A percentile compares a stretch with the other conserved stretches of the same genome.
Conservation (phyloP, 2,113 vertebrate species). For the Grammatotria lemairii region DNA sequence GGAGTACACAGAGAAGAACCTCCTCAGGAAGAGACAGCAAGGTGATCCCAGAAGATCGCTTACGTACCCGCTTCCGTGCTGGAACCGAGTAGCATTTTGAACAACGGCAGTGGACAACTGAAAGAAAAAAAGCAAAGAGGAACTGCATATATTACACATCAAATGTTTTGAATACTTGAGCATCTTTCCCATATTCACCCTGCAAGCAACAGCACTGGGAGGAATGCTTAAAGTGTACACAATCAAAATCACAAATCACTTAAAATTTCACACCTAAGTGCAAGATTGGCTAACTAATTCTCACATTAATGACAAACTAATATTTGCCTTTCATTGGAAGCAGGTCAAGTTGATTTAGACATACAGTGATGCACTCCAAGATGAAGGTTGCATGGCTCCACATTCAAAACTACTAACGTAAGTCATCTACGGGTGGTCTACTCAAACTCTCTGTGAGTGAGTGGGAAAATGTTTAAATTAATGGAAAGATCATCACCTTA, state of each 20-base stretch:
- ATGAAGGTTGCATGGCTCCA: not conserved
- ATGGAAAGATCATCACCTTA: rapidly evolving
- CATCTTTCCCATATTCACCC: not conserved
- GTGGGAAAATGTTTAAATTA: not conserved
- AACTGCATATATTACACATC: not conserved
- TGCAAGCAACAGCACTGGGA: not conserved
- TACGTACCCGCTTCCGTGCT: slow-evolving; percentile 77
- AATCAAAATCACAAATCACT: not conserved
- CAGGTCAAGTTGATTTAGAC: not conserved
- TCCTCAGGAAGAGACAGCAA: slow-evolving; percentile 88
- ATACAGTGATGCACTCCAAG: not conserved
- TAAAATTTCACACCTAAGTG: slow-evolving; percentile 16
- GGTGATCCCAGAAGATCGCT: slow-evolving; percentile 73
- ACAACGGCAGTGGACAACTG: slow-evolving; percentile 87
- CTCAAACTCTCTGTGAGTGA: not conserved
- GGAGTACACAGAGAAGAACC: slow-evolving; percentile 85
- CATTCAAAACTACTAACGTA: slow-evolving; percentile 15
- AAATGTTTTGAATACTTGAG: not conserved
- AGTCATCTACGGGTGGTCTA: not conserved
- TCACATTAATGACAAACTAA: slow-evolving; percentile 15
- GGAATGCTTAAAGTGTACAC: not conserved
- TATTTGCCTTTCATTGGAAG: slow-evolving; percentile 13
- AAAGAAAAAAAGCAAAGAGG: not conserved
- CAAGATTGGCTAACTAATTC: not conserved
- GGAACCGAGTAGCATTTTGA: slow-evolving; percentile 87